These are phyloP conservation scores for Dicyrtomina minuta DNA, from an alignment of 2,888 invertebrate genomes.

Conservation along the genomic window DNA sequence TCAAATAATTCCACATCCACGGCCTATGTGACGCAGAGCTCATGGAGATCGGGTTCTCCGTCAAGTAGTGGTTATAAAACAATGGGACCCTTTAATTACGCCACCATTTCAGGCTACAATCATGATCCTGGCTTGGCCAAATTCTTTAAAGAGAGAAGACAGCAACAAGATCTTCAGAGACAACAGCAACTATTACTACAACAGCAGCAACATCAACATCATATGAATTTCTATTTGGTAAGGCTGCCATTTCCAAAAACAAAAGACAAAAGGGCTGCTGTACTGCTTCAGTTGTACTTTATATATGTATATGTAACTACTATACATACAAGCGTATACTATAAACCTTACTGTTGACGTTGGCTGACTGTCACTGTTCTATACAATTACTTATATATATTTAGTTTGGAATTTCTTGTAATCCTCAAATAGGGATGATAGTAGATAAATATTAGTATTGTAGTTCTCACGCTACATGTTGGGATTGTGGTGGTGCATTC, in stretches of 20 bases:
- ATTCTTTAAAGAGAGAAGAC: constrained; percentile 43
- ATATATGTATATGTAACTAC: too few relatives aligned
- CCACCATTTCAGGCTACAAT: constrained; percentile 37
- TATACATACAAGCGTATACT: too few relatives aligned
- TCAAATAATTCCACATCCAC: not conserved
- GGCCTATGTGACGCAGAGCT: constrained; percentile 23
- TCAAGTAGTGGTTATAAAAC: constrained; percentile 47
- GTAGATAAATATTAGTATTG: too few relatives aligned
- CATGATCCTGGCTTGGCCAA: constrained; percentile 45
- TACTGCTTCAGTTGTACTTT: too few relatives aligned
- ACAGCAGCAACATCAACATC: not conserved
- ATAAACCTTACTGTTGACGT: too few relatives aligned
- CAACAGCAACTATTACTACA: not conserved
- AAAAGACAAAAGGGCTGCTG: not conserved
- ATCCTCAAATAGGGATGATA: too few relatives aligned
- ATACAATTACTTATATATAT: too few relatives aligned
- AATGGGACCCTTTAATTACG: constrained; percentile 44
- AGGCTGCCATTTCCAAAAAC: not conserved
- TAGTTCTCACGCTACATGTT: too few relatives aligned
- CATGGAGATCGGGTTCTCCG: constrained; percentile 39
- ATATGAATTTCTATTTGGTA: constrained; percentile 20
- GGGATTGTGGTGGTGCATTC: too few relatives aligned
- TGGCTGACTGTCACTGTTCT: too few relatives aligned
- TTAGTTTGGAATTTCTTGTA: too few relatives aligned
- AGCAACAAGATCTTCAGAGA: constrained; percentile 11